Base-by-base conservation (phyloP, 1,140 invertebrate species). In the Magallana angulata region DNA sequence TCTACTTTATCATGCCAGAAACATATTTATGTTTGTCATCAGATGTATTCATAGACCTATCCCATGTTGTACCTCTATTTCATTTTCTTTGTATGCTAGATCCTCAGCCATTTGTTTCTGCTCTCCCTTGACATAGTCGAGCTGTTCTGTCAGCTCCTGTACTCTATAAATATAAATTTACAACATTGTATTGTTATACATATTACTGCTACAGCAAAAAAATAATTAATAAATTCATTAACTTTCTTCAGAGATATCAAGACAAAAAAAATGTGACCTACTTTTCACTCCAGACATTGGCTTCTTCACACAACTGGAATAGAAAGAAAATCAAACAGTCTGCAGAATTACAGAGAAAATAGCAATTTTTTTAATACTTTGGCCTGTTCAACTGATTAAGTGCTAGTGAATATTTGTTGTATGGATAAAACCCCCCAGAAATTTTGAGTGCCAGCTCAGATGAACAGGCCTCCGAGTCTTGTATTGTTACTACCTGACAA, bases 251-350 rank as follows among this genome's bases (percentile, higher is more conserved):
- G 36, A 48, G 36, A 48, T 48, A 48, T 5, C 2, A 82, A 12
- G 18, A 57, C n/a, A 82, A 7, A n/a, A 18, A 82, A 18, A 82
- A 57, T 14, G 48, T 80, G 30, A 90, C 92, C 91, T 91, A 93
- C 93, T 91, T 94, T 90, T 94, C 92, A 87, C 91, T 91, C 93
- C 93, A 94, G 18, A 91, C 92, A 71, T 91, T 90, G 60, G 90
- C 91, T 85, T 94, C 92, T 85, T 91, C 80, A 68, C 91, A 76
- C 59, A 93, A 88, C 92, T 93, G 88, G 59, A 18, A 82, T 0
- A 82, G 36, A 57, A 57, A 80, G 1, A 36, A 56, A 64, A 16
- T 16, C 18, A 64, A 0, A 14, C 7, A 64, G 18, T 64, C 18
- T 14, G 62, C 2, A 64, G 14, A 64, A 48, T 81, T 12, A 81